Percentiles rank a stretch among this genome's conserved stretches.
These are phyloP conservation scores for Synodontis membranacea DNA, from an alignment of 2,113 vertebrate genomes.

Conservation along the genomic window DNA sequence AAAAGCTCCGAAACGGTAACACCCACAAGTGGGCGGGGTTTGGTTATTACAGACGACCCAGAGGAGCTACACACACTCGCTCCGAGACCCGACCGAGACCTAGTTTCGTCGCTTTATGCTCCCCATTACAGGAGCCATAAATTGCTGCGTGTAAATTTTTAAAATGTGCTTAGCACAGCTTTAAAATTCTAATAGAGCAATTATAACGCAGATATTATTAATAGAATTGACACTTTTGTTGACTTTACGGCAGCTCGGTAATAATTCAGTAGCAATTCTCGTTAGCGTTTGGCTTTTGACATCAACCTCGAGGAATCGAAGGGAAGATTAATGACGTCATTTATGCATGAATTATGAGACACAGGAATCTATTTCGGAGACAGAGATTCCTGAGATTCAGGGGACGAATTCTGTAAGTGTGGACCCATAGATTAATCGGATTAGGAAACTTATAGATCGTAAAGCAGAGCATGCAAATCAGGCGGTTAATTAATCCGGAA, in stretches of 20 bases:
- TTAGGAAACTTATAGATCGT: neutral
- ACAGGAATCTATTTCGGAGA: neutral
- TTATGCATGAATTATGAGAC: neutral
- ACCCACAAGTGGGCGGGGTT: neutral
- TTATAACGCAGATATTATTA: constrained; percentile 21
- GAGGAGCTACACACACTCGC: neutral
- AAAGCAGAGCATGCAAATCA: neutral
- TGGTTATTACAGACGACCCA: neutral
- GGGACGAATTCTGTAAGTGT: neutral
- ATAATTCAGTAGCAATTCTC: constrained; percentile 6
- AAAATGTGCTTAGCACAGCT: constrained; percentile 11
- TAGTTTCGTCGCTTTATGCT: neutral
- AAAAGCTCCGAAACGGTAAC: neutral
- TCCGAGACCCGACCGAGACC: neutral
- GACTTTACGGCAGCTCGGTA: constrained; percentile 3
- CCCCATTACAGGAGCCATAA: neutral
- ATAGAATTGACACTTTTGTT: constrained; percentile 10
- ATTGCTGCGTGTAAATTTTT: neutral
- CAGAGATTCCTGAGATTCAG: neutral
- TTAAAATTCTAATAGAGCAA: constrained; percentile 28
- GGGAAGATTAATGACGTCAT: constrained; percentile 1
- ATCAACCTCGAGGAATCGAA: neutral
- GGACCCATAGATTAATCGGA: neutral
- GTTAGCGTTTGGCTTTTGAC: neutral
- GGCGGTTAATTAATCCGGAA: neutral